phyloP scores from a whole-genome alignment of 2,113 vertebrate genomes.

The Ardeotis arabs region DNA sequence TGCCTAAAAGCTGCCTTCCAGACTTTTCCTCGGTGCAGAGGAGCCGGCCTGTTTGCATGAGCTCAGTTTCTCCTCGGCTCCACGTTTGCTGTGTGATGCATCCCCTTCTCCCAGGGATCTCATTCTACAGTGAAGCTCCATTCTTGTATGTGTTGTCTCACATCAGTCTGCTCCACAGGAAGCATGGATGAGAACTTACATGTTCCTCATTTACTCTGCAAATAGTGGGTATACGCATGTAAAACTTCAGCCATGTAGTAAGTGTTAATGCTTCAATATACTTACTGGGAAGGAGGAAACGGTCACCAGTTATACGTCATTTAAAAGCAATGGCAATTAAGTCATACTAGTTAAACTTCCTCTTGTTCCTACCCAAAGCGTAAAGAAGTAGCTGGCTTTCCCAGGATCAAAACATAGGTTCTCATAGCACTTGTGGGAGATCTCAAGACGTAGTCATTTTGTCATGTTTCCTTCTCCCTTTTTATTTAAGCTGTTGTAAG shows the following conservation, averaged over 20 bases:
- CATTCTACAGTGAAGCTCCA: background rate
- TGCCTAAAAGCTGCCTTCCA: background rate
- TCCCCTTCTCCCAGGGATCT: background rate
- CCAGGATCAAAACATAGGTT: background rate
- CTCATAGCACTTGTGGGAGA: background rate
- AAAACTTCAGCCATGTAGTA: background rate
- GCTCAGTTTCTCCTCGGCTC: background rate
- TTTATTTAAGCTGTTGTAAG: background rate
- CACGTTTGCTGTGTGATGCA: background rate
- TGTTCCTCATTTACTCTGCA: background rate
- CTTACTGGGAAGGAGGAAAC: background rate
- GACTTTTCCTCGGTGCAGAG: background rate
- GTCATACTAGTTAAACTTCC: background rate
- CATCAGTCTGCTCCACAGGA: background rate
- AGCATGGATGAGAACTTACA: background rate
- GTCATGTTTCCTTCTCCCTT: background rate
- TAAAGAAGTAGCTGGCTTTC: background rate
- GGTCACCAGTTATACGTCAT: background rate
- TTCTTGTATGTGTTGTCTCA: background rate
- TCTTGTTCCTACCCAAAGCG: background rate
- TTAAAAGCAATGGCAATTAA: background rate
- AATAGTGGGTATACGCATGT: background rate
- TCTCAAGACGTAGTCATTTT: background rate
- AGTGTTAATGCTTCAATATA: background rate
- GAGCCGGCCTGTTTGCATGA: fast-evolving